Evolutionary conservation across 2,113 vertebrate genomes (phyloP).

Genomic region (Emydura subglobosa): DNA sequence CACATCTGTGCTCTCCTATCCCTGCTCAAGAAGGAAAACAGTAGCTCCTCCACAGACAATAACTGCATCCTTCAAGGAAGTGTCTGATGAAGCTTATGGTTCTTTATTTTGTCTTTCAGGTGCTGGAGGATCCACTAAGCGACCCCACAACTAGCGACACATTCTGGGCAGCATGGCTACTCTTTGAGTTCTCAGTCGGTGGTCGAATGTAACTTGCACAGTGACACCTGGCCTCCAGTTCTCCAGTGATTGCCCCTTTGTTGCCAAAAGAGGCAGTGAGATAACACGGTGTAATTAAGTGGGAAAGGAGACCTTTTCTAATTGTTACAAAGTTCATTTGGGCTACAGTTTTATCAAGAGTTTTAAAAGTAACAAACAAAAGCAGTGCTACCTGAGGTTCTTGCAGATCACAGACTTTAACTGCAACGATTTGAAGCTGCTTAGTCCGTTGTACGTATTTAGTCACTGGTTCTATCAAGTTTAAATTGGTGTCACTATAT

Average conservation of each 20-base stretch:
- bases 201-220: slow-evolving; percentile 9
- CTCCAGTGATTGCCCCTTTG: background rate
- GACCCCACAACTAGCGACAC: background rate
- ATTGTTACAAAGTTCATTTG: slow-evolving; percentile 13
- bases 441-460: background rate
- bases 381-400: background rate
- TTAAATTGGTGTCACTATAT: background rate
- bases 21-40: no score
- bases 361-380: background rate
- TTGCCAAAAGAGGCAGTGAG: background rate
- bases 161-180: slow-evolving; percentile 28
- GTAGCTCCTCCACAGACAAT: rapidly evolving
- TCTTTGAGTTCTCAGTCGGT: slow-evolving; percentile 21
- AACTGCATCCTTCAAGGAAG: rapidly evolving
- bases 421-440: background rate
- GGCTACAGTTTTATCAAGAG: background rate
- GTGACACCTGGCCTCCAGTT: background rate
- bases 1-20: background rate
- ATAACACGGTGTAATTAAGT: background rate
- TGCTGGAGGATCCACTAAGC: background rate
- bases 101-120: slow-evolving; percentile 44
- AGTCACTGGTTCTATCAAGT: slow-evolving; percentile 9
- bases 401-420: background rate
- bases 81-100: background rate
- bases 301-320: background rate